Evolutionary conservation across 2,888 invertebrate species (phyloP), one percentile per base, ranked within the genome.

Genomic region (Synergus itoensis): DNA sequence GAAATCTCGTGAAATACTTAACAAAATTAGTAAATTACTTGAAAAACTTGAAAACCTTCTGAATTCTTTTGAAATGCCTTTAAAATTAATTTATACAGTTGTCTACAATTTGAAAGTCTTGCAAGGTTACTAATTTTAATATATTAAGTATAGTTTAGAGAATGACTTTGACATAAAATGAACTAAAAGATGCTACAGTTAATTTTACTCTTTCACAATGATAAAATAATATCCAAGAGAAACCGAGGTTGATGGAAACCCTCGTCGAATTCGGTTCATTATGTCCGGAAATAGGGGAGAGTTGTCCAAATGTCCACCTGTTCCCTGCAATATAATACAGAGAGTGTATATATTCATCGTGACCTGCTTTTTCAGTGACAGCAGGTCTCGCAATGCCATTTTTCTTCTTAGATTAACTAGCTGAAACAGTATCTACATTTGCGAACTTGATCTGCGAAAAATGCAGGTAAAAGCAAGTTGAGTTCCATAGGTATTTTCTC

Each of bases 261-360:
- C 53, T 53, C 16, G n/a, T 53, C 36, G 11, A 18, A 65, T 73
- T 53, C 8, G n/a, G 16, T 45, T 69, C 48, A 28, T 28, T n/a
- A 36, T 73, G 36, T 8, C 83, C 83, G 83, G 83, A 83, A 82
- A 60, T 73, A 78, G 78, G 81, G 83, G 79, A 77, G 81, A 18
- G 18, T 43, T 16, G 69, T 65, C 21, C 83, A 83, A 78, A 80
- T 83, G 82, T 77, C 21, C 83, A 83, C 79, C 82, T 83, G 83
- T 77, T 64, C n/a, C 40, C 45, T 41, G 83, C 76, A 83, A 84
- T 48, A 41, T 78, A 80, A 84, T 82, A 81, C 76, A 57, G 48
- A 69, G 76, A 14, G 7, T 16, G 3, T 21, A 16, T 45, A 53
- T 73, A 69, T 45, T 60, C 21, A 21, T 9, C 45, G 18, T 73